phyloP scores from a whole-genome alignment of 2,797 vertebrate genomes.

The Rachycentron canadum region DNA sequence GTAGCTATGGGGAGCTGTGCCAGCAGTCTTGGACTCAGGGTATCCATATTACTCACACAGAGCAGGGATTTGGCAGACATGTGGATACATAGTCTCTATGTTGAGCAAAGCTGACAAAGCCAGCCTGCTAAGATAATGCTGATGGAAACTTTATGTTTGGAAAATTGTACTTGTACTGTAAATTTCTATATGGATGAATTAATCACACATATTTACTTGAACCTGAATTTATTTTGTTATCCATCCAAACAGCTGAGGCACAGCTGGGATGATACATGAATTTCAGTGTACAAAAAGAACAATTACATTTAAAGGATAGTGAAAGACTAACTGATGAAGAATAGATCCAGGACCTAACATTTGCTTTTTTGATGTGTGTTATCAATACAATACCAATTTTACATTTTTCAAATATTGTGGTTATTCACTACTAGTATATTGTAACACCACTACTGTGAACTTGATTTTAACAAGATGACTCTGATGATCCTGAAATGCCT shows the following conservation, averaged over 20 bases:
- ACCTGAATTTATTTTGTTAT: conserved; percentile 6
- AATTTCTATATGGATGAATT: neutral
- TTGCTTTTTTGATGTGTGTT: too few species aligned
- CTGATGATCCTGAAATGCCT: neutral
- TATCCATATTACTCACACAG: conserved; percentile 60
- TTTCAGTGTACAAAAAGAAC: too few species aligned
- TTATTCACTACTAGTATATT: too few species aligned
- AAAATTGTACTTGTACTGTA: conserved; percentile 1
- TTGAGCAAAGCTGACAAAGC: conserved; percentile 45
- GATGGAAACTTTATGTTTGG: conserved; percentile 14
- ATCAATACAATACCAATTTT: too few species aligned
- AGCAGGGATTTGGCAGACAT: conserved; percentile 55
- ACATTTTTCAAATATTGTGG: too few species aligned
- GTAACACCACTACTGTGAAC: neutral
- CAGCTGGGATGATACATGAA: too few species aligned
- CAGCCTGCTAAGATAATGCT: conserved; percentile 29
- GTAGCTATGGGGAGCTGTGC: conserved; percentile 59
- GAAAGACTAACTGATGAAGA: too few species aligned
- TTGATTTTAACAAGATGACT: conserved; percentile 3
- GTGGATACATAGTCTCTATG: conserved; percentile 31
- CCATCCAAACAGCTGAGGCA: neutral
- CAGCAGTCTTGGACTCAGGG: conserved; percentile 60
- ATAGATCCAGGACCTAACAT: too few species aligned
- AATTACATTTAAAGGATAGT: too few species aligned
- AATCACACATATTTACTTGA: conserved; percentile 1